These are phyloP conservation scores for Triplophysa dalaica DNA, from an alignment of 2,113 vertebrate species.

Conservation along the genomic window DNA sequence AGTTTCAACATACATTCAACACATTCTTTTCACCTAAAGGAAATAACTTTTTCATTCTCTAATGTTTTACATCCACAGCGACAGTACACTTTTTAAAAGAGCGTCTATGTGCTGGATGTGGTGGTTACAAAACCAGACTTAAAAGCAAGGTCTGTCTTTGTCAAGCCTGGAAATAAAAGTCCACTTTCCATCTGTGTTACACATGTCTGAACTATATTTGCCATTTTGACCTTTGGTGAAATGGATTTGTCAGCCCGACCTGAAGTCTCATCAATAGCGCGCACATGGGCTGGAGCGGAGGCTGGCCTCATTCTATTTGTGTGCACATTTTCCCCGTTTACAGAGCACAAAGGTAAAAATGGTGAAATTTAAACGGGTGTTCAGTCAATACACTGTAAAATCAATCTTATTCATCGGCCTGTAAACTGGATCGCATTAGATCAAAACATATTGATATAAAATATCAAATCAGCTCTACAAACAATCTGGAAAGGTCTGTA, in stretches of 20 bases:
- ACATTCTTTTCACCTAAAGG: background rate
- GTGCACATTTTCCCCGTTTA: slow-evolving; percentile 53
- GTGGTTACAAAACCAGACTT: background rate
- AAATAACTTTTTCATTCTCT: background rate
- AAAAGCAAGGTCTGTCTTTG: slow-evolving; percentile 1
- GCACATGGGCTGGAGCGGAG: slow-evolving; percentile 15
- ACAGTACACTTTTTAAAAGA: background rate
- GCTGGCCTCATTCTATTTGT: slow-evolving; percentile 22
- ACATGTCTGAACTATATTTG: slow-evolving; percentile 47
- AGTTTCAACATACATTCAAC: background rate
- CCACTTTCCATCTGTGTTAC: slow-evolving; percentile 1
- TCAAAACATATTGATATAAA: background rate
- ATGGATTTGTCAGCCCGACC: slow-evolving; percentile 59
- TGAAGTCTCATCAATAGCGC: slow-evolving; percentile 49
- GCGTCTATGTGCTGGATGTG: background rate
- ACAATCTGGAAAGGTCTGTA: background rate
- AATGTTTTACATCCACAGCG: background rate
- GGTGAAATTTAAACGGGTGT: slow-evolving; percentile 12
- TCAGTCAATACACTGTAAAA: slow-evolving; percentile 21
- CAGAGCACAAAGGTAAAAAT: slow-evolving; percentile 51
- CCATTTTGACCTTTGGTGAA: slow-evolving; percentile 60
- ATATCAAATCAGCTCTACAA: background rate
- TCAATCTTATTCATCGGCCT: background rate
- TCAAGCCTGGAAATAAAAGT: slow-evolving; percentile 34
- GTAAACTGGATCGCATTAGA: background rate